Conservation (phyloP, 1,140 invertebrate genomes). For the Solenopsis fugax region DNA sequence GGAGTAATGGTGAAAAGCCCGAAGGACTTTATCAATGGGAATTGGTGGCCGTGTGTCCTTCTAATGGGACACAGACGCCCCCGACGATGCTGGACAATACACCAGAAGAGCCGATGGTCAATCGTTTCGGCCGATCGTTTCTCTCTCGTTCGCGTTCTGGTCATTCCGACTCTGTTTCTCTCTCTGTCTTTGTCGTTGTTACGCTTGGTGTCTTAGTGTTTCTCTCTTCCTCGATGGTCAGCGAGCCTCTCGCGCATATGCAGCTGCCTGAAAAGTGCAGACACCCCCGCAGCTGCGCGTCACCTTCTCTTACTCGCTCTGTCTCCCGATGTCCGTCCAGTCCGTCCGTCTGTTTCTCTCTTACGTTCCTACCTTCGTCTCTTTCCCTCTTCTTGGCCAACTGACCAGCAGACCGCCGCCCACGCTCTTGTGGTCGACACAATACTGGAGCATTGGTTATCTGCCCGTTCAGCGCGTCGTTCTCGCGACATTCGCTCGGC, state of each 20-base stretch:
- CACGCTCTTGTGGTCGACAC: constrained; percentile 57
- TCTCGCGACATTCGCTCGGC: constrained; percentile 54
- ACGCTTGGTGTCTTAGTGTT: neutral
- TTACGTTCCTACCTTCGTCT: constrained; percentile 4
- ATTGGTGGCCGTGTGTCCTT: constrained; percentile 76
- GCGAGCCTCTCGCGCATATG: constrained; percentile 41
- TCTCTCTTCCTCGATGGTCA: constrained; percentile 59
- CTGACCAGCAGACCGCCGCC: constrained; percentile 62
- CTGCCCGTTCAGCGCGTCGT: constrained; percentile 56
- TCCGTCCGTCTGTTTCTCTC: constrained; percentile 15
- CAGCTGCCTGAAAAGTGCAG: constrained; percentile 66
- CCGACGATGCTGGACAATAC: constrained; percentile 76
- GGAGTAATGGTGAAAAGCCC: constrained; percentile 76
- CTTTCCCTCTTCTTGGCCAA: constrained; percentile 42
- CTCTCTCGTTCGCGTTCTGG: constrained; percentile 23
- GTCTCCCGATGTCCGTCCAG: neutral
- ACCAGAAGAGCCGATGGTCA: constrained; percentile 77
- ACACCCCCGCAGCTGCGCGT: constrained; percentile 76
- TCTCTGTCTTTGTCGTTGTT: constrained; percentile 16
- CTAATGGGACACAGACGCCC: constrained; percentile 75
- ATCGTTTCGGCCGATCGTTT: constrained; percentile 35
- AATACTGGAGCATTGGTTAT: constrained; percentile 68
- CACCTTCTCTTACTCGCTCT: constrained; percentile 18
- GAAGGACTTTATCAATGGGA: constrained; percentile 80
- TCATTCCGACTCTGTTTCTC: neutral